phyloP scores from a whole-genome alignment of 2,888 invertebrate species.

The Operophtera brumata region DNA sequence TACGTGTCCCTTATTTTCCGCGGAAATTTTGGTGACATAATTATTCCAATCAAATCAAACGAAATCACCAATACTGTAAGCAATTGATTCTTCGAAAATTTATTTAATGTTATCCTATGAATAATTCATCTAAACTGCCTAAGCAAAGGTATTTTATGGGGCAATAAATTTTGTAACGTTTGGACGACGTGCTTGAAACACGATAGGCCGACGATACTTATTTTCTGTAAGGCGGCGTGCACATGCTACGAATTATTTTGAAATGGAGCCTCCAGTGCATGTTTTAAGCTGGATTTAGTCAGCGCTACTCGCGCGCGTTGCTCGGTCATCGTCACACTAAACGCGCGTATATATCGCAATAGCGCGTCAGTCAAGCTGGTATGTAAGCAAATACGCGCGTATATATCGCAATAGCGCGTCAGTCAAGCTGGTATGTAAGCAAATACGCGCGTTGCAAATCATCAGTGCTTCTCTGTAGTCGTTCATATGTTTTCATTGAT shows the following conservation, averaged over 20 bases:
- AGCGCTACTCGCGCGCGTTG: too few species aligned
- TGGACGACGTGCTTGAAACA: constrained; percentile 28
- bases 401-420: too few species aligned
- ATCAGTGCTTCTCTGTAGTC: too few species aligned
- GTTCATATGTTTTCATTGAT: too few species aligned
- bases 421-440: too few species aligned
- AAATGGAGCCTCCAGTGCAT: too few species aligned
- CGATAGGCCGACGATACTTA: constrained; percentile 24
- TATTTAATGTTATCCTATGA: constrained; percentile 31
- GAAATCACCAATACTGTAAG: constrained; percentile 13
- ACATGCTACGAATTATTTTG: background rate
- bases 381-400: too few species aligned
- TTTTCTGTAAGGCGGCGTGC: constrained; percentile 15
- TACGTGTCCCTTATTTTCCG: background rate
- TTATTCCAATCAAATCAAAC: constrained; percentile 16
- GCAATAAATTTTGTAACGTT: constrained; percentile 32
- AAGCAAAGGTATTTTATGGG: constrained; percentile 33
- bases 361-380: too few species aligned
- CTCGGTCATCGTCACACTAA: too few species aligned
- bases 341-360: too few species aligned
- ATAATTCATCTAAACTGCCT: constrained; percentile 31
- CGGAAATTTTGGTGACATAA: background rate
- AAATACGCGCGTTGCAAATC: too few species aligned
- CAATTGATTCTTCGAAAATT: constrained; percentile 33
- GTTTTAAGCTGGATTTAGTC: too few species aligned